Percentiles rank a stretch among this genome's conserved stretches.
phyloP scores from a whole-genome alignment of 1,140 invertebrate genomes.

The Drosophila murphyi region DNA sequence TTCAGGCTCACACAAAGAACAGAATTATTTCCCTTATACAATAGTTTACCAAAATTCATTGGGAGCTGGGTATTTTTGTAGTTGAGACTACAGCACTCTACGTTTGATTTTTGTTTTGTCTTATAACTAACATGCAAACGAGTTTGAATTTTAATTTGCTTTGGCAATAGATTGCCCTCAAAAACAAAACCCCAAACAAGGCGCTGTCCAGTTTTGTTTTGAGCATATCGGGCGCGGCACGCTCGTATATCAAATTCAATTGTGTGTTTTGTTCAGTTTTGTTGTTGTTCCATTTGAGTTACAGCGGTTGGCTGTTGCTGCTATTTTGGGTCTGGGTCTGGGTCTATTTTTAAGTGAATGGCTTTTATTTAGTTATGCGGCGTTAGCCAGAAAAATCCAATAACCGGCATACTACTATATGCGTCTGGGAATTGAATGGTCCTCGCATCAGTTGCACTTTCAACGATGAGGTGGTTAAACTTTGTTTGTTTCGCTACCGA shows the following conservation, averaged over 20 bases:
- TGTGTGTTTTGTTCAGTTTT: constrained; percentile 29
- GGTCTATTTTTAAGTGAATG: constrained; percentile 66
- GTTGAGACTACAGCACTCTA: not conserved
- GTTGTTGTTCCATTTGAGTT: constrained; percentile 50
- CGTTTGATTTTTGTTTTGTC: constrained; percentile 19
- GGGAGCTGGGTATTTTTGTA: not conserved
- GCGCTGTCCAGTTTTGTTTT: constrained; percentile 47
- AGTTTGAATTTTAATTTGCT: constrained; percentile 75
- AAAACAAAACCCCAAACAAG: constrained; percentile 31
- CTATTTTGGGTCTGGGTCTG: constrained; percentile 32
- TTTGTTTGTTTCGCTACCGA: not conserved
- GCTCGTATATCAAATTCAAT: constrained; percentile 68
- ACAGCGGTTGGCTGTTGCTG: constrained; percentile 44
- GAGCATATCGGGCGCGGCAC: constrained; percentile 37
- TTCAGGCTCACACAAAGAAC: not conserved
- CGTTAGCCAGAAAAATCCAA: constrained; percentile 54
- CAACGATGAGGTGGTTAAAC: constrained; percentile 42
- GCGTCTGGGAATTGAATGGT: constrained; percentile 47
- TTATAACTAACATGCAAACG: constrained; percentile 55
- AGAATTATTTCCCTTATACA: not conserved
- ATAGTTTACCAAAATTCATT: not conserved
- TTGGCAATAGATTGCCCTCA: constrained; percentile 51
- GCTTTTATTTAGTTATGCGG: constrained; percentile 69
- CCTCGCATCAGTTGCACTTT: constrained; percentile 16
- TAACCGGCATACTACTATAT: constrained; percentile 49